Conservation (phyloP, 2,888 invertebrate species). For the Diarsia dahlii region DNA sequence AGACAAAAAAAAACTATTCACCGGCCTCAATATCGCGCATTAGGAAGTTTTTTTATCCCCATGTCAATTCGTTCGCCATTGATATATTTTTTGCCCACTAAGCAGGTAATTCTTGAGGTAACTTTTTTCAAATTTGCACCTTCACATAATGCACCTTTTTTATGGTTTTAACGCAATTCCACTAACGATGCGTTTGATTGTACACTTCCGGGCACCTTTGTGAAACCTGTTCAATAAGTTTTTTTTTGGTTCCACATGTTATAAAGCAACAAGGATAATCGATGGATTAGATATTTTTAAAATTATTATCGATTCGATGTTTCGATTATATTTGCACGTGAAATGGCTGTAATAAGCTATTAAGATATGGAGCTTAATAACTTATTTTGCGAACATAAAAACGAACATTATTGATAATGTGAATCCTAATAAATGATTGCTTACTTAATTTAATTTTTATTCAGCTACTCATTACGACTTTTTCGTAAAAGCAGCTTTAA, state of each 20-base stretch:
- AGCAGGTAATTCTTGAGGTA: conserved; percentile 72
- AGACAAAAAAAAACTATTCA: conserved; percentile 67
- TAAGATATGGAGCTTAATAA: conserved; percentile 38
- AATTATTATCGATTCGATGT: conserved; percentile 24
- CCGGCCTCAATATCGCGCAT: conserved; percentile 80
- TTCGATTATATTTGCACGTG: conserved; percentile 44
- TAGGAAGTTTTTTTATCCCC: conserved; percentile 77
- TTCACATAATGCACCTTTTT: conserved; percentile 80
- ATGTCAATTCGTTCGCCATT: conserved; percentile 82
- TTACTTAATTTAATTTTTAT: conserved; percentile 47
- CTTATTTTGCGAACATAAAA: conserved; percentile 42
- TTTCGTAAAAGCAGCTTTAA: conserved; percentile 25
- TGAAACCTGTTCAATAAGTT: conserved; percentile 62
- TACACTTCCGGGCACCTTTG: conserved; percentile 79
- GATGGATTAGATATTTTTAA: conserved; percentile 30
- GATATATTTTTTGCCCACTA: conserved; percentile 72
- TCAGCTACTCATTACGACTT: background rate
- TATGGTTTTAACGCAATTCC: conserved; percentile 82
- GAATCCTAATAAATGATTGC: conserved; percentile 39
- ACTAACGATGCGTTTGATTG: conserved; percentile 84
- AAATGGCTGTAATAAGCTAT: conserved; percentile 26
- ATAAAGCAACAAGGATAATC: conserved; percentile 56
- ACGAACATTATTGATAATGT: conserved; percentile 35
- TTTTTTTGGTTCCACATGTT: conserved; percentile 66
- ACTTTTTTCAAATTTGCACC: conserved; percentile 85